Evolutionary conservation across 2,888 invertebrate genomes (phyloP), one percentile per base, ranked within the genome.

Genomic region (Athalia cordata): DNA sequence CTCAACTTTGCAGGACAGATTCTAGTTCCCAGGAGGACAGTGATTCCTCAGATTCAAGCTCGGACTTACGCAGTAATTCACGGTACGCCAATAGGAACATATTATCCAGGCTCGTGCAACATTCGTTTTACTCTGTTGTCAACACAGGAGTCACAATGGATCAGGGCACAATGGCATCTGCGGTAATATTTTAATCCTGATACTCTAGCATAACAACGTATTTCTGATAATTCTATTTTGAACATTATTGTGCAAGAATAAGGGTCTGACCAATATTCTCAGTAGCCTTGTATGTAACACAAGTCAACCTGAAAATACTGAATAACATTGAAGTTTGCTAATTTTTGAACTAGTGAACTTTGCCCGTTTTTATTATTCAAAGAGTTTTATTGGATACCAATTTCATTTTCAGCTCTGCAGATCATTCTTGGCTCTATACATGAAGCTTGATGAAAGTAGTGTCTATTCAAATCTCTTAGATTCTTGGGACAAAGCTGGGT

Each of bases 41-140:
- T 13, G 29, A n/a, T 1, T 72, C 72, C 7, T 72, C 72, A 13
- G 15, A 52, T 8, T 72, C 72, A 47, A 47, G 47, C 57, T 72
- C 72, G 5, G 72, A 72, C 59, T 4, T 59, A 59, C 72, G 8
- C 15, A n/a, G 13, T 13, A 13, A 8, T 13, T 72, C 59, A 45
- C 59, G 8, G 8, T 45, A 59, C 47, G 47, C n/a, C 8, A 59
- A 59, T 13, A 72, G 47, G 8, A 57, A 47, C 59, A 29, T 75
- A 50, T 15, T 29, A n/a, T 75, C 75, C 6, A 62, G 75, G 50
- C 43, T 75, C 2, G n/a, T 65, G 3, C 55, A 78, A 29, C 67
- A 76, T 4, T 67, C 82, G 3, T 85, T 86, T 82, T 87, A 86
- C 79, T 83, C 84, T 4, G 77, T 86, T 75, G 75, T 87, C 47